Evolutionary conservation across 2,797 vertebrate genomes (phyloP).

Genomic region (Tinamus major): DNA sequence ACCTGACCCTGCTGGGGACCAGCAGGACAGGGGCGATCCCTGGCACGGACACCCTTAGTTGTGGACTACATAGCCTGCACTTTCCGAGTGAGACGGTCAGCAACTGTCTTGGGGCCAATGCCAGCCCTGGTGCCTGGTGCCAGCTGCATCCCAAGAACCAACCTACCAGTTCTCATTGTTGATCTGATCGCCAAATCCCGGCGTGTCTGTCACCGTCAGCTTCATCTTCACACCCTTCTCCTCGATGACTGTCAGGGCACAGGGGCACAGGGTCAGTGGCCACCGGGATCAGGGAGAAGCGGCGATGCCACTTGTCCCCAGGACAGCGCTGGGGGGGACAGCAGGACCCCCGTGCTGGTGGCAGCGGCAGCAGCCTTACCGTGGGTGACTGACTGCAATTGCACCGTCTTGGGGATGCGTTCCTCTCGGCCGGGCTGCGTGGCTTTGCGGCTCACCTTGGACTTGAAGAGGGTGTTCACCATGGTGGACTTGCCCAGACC

Average conservation of each 20-base stretch:
- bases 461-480: constrained; percentile 96
- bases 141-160: neutral
- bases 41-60: no score
- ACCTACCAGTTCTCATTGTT: constrained; percentile 90
- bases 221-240: constrained; percentile 90
- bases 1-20: no score
- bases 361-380: constrained; percentile 58
- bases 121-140: no score
- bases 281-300: neutral
- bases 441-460: constrained; percentile 90
- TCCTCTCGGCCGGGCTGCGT: constrained; percentile 78
- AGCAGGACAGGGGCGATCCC: no score
- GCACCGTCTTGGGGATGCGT: constrained; percentile 87
- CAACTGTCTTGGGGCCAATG: no score
- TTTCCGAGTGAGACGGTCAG: no score
- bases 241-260: constrained; percentile 82
- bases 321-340: neutral
- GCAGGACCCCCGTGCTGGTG: accelerated
- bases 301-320: neutral
- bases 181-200: constrained; percentile 91
- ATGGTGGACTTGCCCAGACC: constrained; percentile 95
- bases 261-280: neutral
- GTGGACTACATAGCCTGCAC: no score
- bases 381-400: constrained; percentile 90
- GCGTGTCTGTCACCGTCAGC: constrained; percentile 89